Conservation (phyloP, 2,797 vertebrate species). For the Bovichtus diacanthus region DNA sequence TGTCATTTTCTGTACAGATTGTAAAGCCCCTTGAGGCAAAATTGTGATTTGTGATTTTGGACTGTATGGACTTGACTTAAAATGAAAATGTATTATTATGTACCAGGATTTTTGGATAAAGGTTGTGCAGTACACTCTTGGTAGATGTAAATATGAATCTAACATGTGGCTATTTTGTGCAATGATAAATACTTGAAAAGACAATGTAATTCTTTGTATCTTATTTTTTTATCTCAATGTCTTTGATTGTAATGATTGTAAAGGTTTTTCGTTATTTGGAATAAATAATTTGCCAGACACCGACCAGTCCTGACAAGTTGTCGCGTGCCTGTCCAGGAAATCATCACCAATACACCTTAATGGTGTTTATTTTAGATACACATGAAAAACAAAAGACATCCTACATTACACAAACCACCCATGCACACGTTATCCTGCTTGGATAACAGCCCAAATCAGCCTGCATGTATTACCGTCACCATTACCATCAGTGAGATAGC, state of each 20-base stretch:
- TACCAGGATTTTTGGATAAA: neutral
- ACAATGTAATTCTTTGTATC: neutral
- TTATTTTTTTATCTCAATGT: neutral
- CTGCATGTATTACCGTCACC: constrained; percentile 10
- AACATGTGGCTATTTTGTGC: constrained; percentile 5
- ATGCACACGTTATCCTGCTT: constrained; percentile 5
- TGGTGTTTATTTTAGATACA: constrained; percentile 21
- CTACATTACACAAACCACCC: constrained; percentile 10
- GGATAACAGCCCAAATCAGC: neutral
- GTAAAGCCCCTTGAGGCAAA: neutral
- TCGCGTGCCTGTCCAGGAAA: constrained; percentile 1
- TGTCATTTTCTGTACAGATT: neutral
- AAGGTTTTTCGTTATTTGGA: neutral
- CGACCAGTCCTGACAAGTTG: neutral
- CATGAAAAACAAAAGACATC: constrained; percentile 1
- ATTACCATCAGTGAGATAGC: neutral
- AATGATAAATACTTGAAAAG: neutral
- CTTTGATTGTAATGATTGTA: neutral
- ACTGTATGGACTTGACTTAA: neutral
- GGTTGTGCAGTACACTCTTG: neutral
- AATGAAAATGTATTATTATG: neutral
- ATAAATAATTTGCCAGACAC: constrained; percentile 23
- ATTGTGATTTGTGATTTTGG: neutral
- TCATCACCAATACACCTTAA: neutral
- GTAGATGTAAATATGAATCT: constrained; percentile 11